Base-by-base conservation (phyloP, 2,888 invertebrate genomes). In the Mechanitis mazaeus region DNA sequence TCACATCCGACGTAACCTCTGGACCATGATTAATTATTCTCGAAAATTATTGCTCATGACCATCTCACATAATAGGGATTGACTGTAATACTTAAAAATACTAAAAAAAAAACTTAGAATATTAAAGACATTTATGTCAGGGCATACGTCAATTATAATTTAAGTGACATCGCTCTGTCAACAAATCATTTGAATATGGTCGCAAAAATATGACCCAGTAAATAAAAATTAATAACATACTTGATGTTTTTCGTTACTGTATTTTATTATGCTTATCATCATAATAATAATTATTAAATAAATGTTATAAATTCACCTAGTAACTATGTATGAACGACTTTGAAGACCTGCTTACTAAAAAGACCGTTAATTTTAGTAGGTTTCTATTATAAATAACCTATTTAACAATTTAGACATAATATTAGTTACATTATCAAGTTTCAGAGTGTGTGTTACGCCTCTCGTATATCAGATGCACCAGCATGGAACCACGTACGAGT, bases 401-500 rank as follows among this genome's bases (percentile, higher is more conserved):
- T 60, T 68, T 69, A 66, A 63, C 64, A 65, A 65, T 45, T 59
- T 64, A 59, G 59, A 53, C 59, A 64, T 31, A 71, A 72, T 77
- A 75, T 78, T 67, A 70, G 67, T 71, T 69, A 73, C 74, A 63
- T 69, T 79, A 72, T 83, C 74, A 63, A 66, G 73, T 80, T 78
- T 63, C 78, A 64, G 59, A 71, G 75, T 77, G 76, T 63, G 59
- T 73, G 79, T 79, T 78, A 74, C 77, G 72, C 69, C 69, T 75
- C 78, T 85, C 84, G 74, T 69, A 71, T 84, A 72, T 79, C 83
- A 71, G 70, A 68, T 62, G 71, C 81, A 75, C 66, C 74, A 75
- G 74, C 68, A 72, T 71, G 83, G 80, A 85, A 86, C 85, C 67
- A 65, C 74, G 73, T 70, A 75, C 75, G 81, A 86, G 73, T 70